A percentile compares a stretch with the other conserved stretches of the same genome.
These are phyloP conservation scores for Gallinago paraguaiae DNA, from an alignment of 2,113 vertebrate genomes.

Conservation along the genomic window DNA sequence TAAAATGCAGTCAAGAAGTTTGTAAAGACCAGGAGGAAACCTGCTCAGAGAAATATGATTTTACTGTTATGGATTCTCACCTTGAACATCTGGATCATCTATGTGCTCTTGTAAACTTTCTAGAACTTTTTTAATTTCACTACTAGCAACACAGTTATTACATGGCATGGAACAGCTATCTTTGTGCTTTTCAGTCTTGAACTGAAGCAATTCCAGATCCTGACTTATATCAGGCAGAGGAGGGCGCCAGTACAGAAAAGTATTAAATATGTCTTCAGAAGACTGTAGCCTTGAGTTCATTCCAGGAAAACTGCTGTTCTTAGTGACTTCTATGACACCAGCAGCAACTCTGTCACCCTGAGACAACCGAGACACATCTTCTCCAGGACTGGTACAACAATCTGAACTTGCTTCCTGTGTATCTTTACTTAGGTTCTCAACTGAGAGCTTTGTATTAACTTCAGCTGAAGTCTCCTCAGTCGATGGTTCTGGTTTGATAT, in stretches of 20 bases:
- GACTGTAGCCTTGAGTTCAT: background rate
- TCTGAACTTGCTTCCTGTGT: background rate
- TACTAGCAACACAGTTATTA: constrained; percentile 77
- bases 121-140: constrained; percentile 86
- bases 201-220: constrained; percentile 82
- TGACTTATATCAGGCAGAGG: constrained; percentile 87
- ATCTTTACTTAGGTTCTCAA: background rate
- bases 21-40: background rate
- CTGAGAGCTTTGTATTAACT: background rate
- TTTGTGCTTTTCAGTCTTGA: constrained; percentile 44
- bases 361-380: background rate
- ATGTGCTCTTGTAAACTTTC: constrained; percentile 85
- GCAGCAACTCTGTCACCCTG: background rate
- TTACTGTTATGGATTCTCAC: constrained; percentile 54
- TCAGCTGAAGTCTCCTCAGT: background rate
- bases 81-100: constrained; percentile 87
- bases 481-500: background rate
- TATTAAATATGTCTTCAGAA: constrained; percentile 77
- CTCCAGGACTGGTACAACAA: background rate
- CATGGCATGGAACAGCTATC: constrained; percentile 13
- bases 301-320: background rate
- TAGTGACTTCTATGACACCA: background rate
- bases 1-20: background rate
- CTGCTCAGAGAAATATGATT: background rate
- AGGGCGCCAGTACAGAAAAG: constrained; percentile 86